Percentiles rank a stretch among this genome's conserved stretches.
Evolutionary conservation across 1,140 invertebrate genomes (phyloP).

Genomic region (Hylyphantes graminicola): DNA sequence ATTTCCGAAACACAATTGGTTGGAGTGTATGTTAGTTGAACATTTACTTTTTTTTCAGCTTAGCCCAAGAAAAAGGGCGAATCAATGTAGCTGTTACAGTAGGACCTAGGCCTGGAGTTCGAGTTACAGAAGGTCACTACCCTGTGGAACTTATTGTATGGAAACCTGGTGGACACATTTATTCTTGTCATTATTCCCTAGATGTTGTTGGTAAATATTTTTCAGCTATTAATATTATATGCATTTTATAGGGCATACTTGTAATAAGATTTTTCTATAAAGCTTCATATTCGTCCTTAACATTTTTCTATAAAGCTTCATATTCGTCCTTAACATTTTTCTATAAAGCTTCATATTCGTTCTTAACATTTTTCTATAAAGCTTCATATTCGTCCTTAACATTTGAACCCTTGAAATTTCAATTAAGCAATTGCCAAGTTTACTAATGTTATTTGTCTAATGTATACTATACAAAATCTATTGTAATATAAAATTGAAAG

Average conservation of each 20-base stretch:
- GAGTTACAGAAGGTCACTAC: conserved; percentile 23
- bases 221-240: not conserved
- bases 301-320: not conserved
- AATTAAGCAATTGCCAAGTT: too few relatives aligned
- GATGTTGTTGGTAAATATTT: conserved; percentile 21
- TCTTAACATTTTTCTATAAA: not conserved
- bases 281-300: too few relatives aligned
- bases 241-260: not conserved
- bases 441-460: too few relatives aligned
- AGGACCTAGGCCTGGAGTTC: conserved; percentile 36
- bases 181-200: conserved; percentile 32
- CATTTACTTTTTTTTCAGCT: conserved; percentile 9
- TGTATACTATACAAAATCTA: too few relatives aligned
- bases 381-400: too few relatives aligned
- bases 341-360: not conserved
- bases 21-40: too few relatives aligned
- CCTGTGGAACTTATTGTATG: conserved; percentile 21
- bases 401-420: too few relatives aligned
- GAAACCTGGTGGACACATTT: conserved; percentile 18
- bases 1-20: too few relatives aligned
- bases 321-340: too few relatives aligned
- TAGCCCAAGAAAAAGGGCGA: conserved; percentile 22
- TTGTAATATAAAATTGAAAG: too few relatives aligned
- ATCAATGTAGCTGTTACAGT: conserved; percentile 45
- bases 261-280: not conserved